Conservation (phyloP, 2,888 invertebrate genomes). For the Odontocerum albicorne region DNA sequence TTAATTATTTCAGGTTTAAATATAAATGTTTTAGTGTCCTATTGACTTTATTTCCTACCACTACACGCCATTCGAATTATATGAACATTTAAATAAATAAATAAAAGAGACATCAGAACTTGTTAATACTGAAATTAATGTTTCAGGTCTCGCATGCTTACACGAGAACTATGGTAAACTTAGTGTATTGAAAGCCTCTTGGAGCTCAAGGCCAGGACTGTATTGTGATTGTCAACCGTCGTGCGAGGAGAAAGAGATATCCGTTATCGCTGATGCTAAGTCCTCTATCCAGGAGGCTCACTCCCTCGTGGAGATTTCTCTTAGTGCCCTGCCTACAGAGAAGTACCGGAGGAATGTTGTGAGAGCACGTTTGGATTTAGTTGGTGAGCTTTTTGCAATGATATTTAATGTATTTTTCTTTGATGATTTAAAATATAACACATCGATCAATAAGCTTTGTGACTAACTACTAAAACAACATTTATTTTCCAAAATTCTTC, state of each 20-base stretch:
- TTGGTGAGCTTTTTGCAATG: conserved; percentile 51
- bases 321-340: conserved; percentile 68
- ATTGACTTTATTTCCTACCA: too few species aligned
- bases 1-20: too few species aligned
- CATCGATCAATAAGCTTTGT: too few species aligned
- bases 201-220: conserved; percentile 61
- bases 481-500: too few species aligned
- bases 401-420: too few species aligned
- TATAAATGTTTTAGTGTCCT: too few species aligned
- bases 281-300: conserved; percentile 42
- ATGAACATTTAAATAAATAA: too few species aligned
- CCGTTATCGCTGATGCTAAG: conserved; percentile 61
- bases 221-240: conserved; percentile 72
- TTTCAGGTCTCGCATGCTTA: conserved; percentile 56
- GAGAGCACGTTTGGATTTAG: conserved; percentile 70
- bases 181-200: conserved; percentile 61
- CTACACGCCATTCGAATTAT: too few species aligned
- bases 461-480: too few species aligned
- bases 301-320: conserved; percentile 60
- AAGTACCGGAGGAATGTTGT: conserved; percentile 74
- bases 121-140: too few species aligned
- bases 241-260: conserved; percentile 72
- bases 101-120: too few species aligned
- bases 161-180: conserved; percentile 64
- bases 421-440: too few species aligned